Conservation (phyloP, 2,113 vertebrate genomes). For the Ariopsis seemanni region DNA sequence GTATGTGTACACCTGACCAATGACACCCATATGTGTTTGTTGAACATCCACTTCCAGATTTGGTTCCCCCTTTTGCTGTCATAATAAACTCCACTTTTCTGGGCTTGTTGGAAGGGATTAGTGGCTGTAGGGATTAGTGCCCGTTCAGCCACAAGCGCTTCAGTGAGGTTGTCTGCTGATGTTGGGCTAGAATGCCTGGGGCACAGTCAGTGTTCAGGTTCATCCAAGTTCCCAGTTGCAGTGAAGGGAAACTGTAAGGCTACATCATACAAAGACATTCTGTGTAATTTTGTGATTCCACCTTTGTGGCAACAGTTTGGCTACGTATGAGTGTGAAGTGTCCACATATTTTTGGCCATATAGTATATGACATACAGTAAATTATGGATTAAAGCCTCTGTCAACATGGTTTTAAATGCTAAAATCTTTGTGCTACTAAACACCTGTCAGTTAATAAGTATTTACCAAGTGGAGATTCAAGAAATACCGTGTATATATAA, state of each 20-base stretch:
- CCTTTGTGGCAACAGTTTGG: not conserved
- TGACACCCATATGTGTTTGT: not conserved
- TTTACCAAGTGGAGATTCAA: not conserved
- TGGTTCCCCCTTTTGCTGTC: not conserved
- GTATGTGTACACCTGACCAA: not conserved
- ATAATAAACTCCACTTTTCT: not conserved
- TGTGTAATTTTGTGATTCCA: not conserved
- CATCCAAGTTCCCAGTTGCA: not conserved
- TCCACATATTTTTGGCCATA: not conserved
- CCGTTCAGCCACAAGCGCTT: not conserved
- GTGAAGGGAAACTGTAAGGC: not conserved
- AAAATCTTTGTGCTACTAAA: not conserved
- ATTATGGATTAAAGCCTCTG: not conserved
- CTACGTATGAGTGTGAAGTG: not conserved
- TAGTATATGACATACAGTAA: not conserved
- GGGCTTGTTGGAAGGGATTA: not conserved
- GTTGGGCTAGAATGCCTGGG: not conserved
- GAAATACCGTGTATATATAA: not conserved
- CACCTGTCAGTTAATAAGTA: not conserved
- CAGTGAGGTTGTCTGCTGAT: not conserved
- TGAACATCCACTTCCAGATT: not conserved
- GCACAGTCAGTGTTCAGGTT: not conserved
- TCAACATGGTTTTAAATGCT: not conserved
- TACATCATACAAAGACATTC: not conserved
- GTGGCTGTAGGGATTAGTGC: not conserved